Evolutionary conservation across 2,797 vertebrate species (phyloP).

Genomic region (Mus caroli): DNA sequence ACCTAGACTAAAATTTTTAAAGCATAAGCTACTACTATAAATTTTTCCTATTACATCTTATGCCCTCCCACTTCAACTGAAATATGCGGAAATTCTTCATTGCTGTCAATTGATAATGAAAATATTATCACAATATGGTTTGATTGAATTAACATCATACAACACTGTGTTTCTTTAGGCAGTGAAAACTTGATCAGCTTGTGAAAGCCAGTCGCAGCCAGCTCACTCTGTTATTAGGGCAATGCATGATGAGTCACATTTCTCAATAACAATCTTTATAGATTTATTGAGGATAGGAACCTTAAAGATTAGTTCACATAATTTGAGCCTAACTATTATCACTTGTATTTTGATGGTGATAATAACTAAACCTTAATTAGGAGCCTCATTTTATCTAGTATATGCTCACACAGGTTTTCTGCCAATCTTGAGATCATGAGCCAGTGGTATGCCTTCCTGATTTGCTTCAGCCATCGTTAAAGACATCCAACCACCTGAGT

Average conservation of each 20-base stretch:
- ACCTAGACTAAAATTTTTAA: constrained; percentile 35
- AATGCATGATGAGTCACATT: background rate
- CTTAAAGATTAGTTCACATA: constrained; percentile 40
- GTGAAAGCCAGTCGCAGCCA: background rate
- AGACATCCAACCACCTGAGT: constrained; percentile 13
- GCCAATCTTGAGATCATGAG: constrained; percentile 42
- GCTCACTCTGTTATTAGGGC: background rate
- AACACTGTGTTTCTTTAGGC: background rate
- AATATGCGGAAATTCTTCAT: constrained; percentile 13
- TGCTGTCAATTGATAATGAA: background rate
- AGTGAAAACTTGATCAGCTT: constrained; percentile 30
- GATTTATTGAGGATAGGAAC: constrained; percentile 9
- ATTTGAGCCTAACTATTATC: background rate
- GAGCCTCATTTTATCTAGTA: background rate
- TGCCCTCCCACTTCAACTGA: background rate
- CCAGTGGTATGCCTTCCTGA: constrained; percentile 37
- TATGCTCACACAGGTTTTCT: background rate
- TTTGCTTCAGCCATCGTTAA: constrained; percentile 15
- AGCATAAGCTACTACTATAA: background rate
- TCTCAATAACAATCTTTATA: background rate
- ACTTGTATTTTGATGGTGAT: constrained; percentile 10
- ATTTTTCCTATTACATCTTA: background rate
- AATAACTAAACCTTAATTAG: background rate
- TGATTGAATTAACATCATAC: constrained; percentile 24
- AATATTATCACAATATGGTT: constrained; percentile 45